These are phyloP conservation scores for Phymatocera aterrima DNA, from an alignment of 2,888 invertebrate genomes.

Conservation along the genomic window DNA sequence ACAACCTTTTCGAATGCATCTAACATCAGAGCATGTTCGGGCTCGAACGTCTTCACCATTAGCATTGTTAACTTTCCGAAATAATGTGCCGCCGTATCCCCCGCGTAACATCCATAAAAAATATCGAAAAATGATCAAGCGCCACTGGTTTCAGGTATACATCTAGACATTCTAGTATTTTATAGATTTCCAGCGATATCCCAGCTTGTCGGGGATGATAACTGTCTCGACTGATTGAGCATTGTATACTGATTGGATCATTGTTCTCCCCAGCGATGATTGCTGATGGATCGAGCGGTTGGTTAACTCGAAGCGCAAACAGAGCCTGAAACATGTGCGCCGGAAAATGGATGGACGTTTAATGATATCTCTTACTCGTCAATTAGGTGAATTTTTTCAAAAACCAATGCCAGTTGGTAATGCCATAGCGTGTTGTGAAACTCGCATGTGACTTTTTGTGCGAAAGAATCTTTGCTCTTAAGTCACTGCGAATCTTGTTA, in stretches of 20 bases:
- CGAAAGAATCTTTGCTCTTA: not conserved
- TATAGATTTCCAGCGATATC: constrained; percentile 16
- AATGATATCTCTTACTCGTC: too few relatives aligned
- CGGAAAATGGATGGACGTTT: too few relatives aligned
- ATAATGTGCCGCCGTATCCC: not conserved
- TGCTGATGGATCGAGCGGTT: not conserved
- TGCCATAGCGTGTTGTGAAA: too few relatives aligned
- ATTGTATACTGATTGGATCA: constrained; percentile 32
- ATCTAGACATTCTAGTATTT: constrained; percentile 4
- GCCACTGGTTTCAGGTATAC: not conserved
- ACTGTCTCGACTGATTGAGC: constrained; percentile 12
- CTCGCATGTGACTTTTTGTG: too few relatives aligned
- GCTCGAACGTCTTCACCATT: too few relatives aligned
- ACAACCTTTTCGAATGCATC: too few relatives aligned
- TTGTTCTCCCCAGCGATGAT: not conserved
- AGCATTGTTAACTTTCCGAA: not conserved
- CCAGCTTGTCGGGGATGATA: constrained; percentile 1
- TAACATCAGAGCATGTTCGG: too few relatives aligned
- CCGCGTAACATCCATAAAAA: not conserved
- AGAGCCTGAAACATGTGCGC: not conserved
- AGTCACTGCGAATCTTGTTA: constrained; percentile 26
- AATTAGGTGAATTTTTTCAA: too few relatives aligned
- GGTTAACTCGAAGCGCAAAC: not conserved
- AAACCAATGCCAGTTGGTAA: too few relatives aligned
- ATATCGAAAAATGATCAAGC: not conserved